These are phyloP conservation scores for Drosophila meridiana DNA, from an alignment of 2,888 invertebrate species.

Conservation along the genomic window DNA sequence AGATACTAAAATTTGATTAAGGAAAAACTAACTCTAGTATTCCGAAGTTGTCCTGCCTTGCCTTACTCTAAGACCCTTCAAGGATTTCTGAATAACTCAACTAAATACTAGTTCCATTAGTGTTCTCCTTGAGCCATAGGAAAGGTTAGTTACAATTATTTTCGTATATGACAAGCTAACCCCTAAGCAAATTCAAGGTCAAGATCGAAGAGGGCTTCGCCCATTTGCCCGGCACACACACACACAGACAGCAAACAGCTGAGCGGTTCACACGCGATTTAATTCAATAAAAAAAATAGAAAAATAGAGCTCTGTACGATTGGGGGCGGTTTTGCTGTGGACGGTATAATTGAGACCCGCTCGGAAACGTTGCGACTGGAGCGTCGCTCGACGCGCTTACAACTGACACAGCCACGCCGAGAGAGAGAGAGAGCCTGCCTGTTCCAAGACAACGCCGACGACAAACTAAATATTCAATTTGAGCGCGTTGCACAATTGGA, in stretches of 20 bases:
- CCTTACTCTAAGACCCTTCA: no score
- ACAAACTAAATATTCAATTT: conserved; percentile 38
- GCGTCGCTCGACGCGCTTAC: conserved; percentile 44
- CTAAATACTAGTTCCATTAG: not conserved
- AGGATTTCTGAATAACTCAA: not conserved
- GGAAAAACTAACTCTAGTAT: not conserved
- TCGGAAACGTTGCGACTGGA: conserved; percentile 43
- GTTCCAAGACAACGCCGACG: conserved; percentile 1
- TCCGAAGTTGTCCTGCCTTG: not conserved
- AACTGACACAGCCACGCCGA: conserved; percentile 48
- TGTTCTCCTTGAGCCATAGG: not conserved
- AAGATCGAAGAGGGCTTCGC: conserved; percentile 17
- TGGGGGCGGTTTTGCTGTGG: not conserved
- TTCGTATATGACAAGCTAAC: not conserved
- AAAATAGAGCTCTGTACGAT: not conserved
- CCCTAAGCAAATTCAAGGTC: conserved; percentile 33
- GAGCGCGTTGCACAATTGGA: conserved; percentile 42
- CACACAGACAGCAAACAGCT: conserved; percentile 9
- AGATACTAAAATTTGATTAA: not conserved
- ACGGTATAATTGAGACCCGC: conserved; percentile 5
- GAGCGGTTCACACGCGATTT: conserved; percentile 62
- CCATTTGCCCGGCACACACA: conserved; percentile 11
- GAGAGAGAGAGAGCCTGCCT: conserved; percentile 11
- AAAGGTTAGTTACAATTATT: conserved; percentile 1
- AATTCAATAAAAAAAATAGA: conserved; percentile 25